Conservation (phyloP, 1,140 invertebrate genomes). For the Triops longicaudatus region DNA sequence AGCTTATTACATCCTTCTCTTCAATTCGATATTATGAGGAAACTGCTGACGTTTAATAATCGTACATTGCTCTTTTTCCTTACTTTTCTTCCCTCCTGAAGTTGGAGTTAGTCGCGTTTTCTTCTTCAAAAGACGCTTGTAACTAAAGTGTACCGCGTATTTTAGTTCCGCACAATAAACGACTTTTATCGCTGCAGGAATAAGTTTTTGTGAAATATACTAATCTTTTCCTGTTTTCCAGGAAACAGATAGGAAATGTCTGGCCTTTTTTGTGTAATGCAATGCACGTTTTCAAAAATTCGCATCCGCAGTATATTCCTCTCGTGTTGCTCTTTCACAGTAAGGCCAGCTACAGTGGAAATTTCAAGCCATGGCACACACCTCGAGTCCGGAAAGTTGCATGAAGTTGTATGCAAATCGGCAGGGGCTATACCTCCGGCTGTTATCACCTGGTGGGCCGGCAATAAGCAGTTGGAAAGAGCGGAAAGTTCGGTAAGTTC, state of each 20-base stretch:
- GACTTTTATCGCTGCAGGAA: background rate
- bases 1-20: conserved; percentile 8
- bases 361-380: conserved; percentile 49
- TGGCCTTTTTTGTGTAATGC: background rate
- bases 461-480: conserved; percentile 50
- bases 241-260: background rate
- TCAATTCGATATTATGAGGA: conserved; percentile 7
- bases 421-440: conserved; percentile 74
- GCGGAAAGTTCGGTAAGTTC: conserved; percentile 21
- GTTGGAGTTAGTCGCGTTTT: background rate
- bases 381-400: conserved; percentile 62
- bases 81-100: background rate
- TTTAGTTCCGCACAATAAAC: background rate
- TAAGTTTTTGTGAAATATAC: too few species aligned
- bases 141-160: background rate
- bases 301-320: conserved; percentile 17
- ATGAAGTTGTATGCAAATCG: conserved; percentile 70
- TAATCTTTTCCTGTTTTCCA: too few species aligned
- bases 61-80: background rate
- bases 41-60: conserved; percentile 12
- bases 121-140: background rate
- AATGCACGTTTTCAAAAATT: conserved; percentile 5
- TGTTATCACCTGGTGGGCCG: conserved; percentile 79
- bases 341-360: conserved; percentile 65
- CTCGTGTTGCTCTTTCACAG: conserved; percentile 43